These are phyloP conservation scores for Aphidius gifuensis DNA, from an alignment of 1,140 invertebrate species.

Conservation along the genomic window DNA sequence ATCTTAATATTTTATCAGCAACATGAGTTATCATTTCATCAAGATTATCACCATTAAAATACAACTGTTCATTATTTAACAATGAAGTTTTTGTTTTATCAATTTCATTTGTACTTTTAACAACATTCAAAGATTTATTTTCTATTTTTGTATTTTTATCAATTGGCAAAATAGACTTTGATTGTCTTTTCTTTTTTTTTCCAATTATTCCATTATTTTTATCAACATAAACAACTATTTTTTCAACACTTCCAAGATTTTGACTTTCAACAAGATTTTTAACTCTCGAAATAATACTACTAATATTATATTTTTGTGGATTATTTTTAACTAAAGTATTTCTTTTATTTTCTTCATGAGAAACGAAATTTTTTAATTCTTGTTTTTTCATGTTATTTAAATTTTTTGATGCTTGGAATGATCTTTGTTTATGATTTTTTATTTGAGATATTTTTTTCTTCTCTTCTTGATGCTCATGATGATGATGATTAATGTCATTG, in stretches of 20 bases:
- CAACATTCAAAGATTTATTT: background rate
- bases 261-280: slow-evolving; percentile 23
- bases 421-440: too few species aligned
- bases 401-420: too few species aligned
- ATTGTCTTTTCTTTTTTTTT: slow-evolving; percentile 2
- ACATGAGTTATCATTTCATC: slow-evolving; percentile 23
- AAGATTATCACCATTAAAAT: slow-evolving; percentile 19
- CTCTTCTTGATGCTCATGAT: background rate
- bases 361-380: too few species aligned
- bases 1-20: slow-evolving; percentile 25
- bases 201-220: slow-evolving; percentile 18
- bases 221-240: slow-evolving; percentile 30
- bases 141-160: background rate
- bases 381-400: too few species aligned
- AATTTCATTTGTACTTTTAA: slow-evolving; percentile 3
- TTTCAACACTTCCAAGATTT: slow-evolving; percentile 26
- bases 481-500: background rate
- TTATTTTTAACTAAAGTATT: slow-evolving; percentile 9
- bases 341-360: background rate
- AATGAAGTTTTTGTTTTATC: slow-evolving; percentile 1
- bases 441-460: background rate
- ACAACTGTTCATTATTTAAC: slow-evolving; percentile 10
- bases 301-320: slow-evolving; percentile 15
- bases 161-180: slow-evolving; percentile 6
- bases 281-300: slow-evolving; percentile 22